Percentiles rank a stretch among this genome's conserved stretches.
phyloP scores from a whole-genome alignment of 2,113 vertebrate species.

The Tachuris rubrigastra region DNA sequence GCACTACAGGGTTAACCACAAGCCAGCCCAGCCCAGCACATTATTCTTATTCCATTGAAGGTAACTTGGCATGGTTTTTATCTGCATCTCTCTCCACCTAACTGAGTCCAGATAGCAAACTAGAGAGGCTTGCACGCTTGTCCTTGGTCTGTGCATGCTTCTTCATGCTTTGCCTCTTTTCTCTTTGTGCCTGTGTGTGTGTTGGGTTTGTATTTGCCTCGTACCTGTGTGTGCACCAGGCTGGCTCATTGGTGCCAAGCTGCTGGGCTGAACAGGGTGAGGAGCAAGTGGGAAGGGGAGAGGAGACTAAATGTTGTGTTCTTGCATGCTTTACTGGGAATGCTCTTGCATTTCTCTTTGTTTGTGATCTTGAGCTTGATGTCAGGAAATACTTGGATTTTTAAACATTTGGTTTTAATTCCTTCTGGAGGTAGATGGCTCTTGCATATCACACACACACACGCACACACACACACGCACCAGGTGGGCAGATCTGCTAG shows the following conservation, averaged over 20 bases:
- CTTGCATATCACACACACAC: neutral
- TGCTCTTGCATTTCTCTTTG: constrained; percentile 27
- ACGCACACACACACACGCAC: neutral
- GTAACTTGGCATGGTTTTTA: constrained; percentile 85
- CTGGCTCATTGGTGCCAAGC: constrained; percentile 38
- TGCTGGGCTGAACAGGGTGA: constrained; percentile 42
- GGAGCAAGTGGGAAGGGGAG: constrained; percentile 17
- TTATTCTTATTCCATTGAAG: constrained; percentile 98
- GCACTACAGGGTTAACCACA: constrained; percentile 94
- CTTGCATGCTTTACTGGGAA: constrained; percentile 53
- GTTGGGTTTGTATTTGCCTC: neutral
- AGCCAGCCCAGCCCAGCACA: constrained; percentile 91
- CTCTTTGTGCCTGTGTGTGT: neutral
- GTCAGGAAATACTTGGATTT: neutral
- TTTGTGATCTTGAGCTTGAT: neutral
- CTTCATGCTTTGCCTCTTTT: constrained; percentile 42
- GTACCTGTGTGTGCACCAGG: neutral
- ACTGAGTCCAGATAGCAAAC: constrained; percentile 26
- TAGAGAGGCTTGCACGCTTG: constrained; percentile 50
- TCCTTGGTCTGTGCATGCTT: constrained; percentile 74
- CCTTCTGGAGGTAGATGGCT: neutral
- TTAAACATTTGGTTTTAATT: neutral
- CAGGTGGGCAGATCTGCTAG: neutral
- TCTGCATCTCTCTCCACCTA: constrained; percentile 63
- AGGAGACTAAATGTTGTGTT: neutral